Conservation (phyloP, 2,888 invertebrate genomes). For the Chloroclysta siterata region DNA sequence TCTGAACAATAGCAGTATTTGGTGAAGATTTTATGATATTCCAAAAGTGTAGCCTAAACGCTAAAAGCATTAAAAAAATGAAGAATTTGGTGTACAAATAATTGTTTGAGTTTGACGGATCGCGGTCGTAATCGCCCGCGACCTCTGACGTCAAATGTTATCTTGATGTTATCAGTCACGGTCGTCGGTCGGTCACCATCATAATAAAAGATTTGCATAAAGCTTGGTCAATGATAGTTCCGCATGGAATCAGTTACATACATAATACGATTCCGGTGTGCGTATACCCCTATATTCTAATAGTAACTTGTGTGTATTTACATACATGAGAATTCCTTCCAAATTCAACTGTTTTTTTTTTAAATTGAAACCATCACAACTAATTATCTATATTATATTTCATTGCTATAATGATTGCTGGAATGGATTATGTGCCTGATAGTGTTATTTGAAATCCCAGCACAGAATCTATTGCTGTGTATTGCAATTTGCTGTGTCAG, state of each 20-base stretch:
- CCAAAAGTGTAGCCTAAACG: too few species aligned
- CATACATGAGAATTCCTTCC: background rate
- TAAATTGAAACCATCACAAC: background rate
- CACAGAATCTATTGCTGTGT: background rate
- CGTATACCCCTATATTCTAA: background rate
- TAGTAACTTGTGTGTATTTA: background rate
- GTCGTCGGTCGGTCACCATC: background rate
- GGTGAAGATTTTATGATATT: background rate
- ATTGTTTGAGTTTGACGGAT: background rate
- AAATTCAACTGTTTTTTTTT: background rate
- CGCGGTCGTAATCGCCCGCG: background rate
- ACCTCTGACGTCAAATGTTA: background rate
- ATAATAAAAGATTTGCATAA: conserved; percentile 5
- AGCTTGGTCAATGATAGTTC: conserved; percentile 11
- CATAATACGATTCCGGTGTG: conserved; percentile 10
- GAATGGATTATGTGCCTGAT: conserved; percentile 12
- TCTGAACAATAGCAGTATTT: background rate
- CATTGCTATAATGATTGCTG: conserved; percentile 4
- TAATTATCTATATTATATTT: background rate
- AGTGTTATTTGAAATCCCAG: conserved; percentile 9
- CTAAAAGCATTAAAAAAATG: background rate
- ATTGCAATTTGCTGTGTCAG: conserved; percentile 1
- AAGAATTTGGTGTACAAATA: background rate
- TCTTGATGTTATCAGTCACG: background rate
- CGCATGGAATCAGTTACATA: conserved; percentile 10